Evolutionary conservation across 1,140 invertebrate genomes (phyloP), one percentile per base, ranked within the genome.

Genomic region (Aethina tumida): DNA sequence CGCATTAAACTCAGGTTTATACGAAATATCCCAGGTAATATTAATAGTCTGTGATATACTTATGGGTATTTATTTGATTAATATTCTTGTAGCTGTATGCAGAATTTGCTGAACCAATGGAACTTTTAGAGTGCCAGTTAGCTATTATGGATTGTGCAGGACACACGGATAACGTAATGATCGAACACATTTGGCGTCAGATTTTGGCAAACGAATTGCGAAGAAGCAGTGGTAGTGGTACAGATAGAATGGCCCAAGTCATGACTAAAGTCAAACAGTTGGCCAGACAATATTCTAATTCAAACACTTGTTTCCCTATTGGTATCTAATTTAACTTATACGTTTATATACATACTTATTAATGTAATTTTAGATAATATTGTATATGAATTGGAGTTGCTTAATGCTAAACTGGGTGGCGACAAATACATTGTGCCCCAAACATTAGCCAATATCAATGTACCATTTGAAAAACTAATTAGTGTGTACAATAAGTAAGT

Each of bases 91-190:
- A 90, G 77, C 60, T 97, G 2, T 95, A 85, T 50, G 79, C 84
- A 60, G 76, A 85, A 40, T 89, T 83, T 59, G 82, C 82, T 1
- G 82, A 88, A 43, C 81, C 79, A 2, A 79, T 84, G 55, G 71
- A 79, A 42, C 65, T 89, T 16, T 85, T 83, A 79, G 84, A 89
- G 62, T 87, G 83, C 56, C 84, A 90, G 64, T 62, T 91, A 24
- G 79, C 82, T 1, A 88, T 91, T 47, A 76, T 91, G 17, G 81
- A 88, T 44, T 88, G 84, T 52, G 82, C 84, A 1, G 81, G 81
- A 15, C 82, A 89, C 60, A 81, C 81, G 45, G 72, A 80, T 0
- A 53, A 53, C 26, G 61, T 80, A 42, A 60, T 87, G 2, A 77
- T 85, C 18, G 79, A 87, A 56, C 75, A 74, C 25, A 84, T 86